Conservation (phyloP, 2,888 invertebrate species). For the Lasiommata megera region DNA sequence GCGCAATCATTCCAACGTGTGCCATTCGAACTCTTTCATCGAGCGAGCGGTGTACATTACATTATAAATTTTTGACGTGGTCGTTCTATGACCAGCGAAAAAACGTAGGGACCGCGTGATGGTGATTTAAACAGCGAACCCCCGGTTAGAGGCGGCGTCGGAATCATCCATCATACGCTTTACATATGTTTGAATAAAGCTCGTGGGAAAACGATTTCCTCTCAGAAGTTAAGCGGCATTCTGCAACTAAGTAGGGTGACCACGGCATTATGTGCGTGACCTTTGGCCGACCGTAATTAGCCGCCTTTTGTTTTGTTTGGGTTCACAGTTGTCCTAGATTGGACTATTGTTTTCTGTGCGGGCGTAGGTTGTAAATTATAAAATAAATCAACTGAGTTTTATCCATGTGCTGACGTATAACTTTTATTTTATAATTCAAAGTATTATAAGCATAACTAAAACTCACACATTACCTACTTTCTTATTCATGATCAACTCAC, state of each 20-base stretch:
- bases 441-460: too few relatives aligned
- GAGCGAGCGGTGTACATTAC: slow-evolving; percentile 63
- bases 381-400: background rate
- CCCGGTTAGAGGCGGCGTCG: slow-evolving; percentile 60
- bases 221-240: slow-evolving; percentile 75
- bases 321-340: slow-evolving; percentile 11
- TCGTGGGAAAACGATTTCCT: slow-evolving; percentile 82
- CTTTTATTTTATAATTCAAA: too few relatives aligned
- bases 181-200: slow-evolving; percentile 83
- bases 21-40: slow-evolving; percentile 67
- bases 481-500: too few relatives aligned
- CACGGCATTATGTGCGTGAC: slow-evolving; percentile 25
- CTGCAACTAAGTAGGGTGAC: slow-evolving; percentile 60
- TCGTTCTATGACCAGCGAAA: slow-evolving; percentile 73
- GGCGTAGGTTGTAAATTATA: background rate
- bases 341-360: slow-evolving; percentile 1
- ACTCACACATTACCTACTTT: too few relatives aligned
- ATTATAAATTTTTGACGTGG: slow-evolving; percentile 71
- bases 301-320: slow-evolving; percentile 16
- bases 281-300: slow-evolving; percentile 25
- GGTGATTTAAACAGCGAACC: slow-evolving; percentile 76
- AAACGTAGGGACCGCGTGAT: slow-evolving; percentile 67
- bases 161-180: slow-evolving; percentile 81
- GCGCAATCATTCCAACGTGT: slow-evolving; percentile 70
- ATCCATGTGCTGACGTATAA: too few relatives aligned